These are phyloP conservation scores for Apis cerana DNA, from an alignment of 1,140 invertebrate genomes.

Conservation along the genomic window DNA sequence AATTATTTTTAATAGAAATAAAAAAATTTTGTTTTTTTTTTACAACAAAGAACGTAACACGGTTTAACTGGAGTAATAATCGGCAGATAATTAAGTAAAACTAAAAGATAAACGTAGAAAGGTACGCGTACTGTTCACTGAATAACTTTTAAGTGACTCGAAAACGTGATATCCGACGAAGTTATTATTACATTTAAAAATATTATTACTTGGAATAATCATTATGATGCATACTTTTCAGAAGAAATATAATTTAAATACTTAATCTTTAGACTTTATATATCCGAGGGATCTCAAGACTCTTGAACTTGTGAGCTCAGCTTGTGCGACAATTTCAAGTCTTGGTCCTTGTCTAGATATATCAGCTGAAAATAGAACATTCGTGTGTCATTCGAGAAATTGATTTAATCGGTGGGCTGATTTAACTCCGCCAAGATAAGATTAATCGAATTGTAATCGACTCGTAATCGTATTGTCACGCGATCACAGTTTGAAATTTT, in stretches of 20 bases:
- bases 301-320: slow-evolving; percentile 6
- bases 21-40: too few relatives aligned
- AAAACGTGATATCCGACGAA: too few relatives aligned
- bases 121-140: too few relatives aligned
- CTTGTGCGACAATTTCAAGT: slow-evolving; percentile 9
- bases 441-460: neutral
- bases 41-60: too few relatives aligned
- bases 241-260: neutral
- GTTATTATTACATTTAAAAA: neutral
- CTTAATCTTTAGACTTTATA: neutral
- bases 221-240: neutral
- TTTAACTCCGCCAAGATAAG: neutral
- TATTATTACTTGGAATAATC: neutral
- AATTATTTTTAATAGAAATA: too few relatives aligned
- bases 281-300: neutral
- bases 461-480: too few relatives aligned
- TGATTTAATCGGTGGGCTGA: neutral
- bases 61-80: too few relatives aligned
- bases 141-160: too few relatives aligned
- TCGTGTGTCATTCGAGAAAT: neutral
- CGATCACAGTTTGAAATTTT: neutral
- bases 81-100: too few relatives aligned
- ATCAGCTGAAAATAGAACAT: slow-evolving; percentile 55
- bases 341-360: slow-evolving; percentile 57
- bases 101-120: too few relatives aligned